Evolutionary conservation across 2,113 vertebrate genomes (phyloP).

Genomic region (Silurus asotus): DNA sequence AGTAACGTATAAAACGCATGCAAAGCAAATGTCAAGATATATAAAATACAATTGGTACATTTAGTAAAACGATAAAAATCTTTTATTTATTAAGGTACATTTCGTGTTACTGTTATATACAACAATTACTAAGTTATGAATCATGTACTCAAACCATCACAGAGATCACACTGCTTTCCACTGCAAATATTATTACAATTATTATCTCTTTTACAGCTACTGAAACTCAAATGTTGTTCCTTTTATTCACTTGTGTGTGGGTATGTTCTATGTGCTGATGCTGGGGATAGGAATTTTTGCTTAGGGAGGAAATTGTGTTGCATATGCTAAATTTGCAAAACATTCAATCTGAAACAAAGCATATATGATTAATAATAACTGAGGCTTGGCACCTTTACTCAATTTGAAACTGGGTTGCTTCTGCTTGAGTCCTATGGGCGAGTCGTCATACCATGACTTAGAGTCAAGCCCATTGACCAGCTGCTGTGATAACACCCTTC

Average conservation of each 20-base stretch:
- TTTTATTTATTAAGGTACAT: too few relatives aligned
- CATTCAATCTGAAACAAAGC: neutral
- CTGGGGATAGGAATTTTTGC: neutral
- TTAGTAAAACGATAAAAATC: neutral
- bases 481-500: constrained; percentile 21
- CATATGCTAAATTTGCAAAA: neutral
- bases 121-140: neutral
- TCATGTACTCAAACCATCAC: neutral
- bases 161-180: too few relatives aligned
- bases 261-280: neutral
- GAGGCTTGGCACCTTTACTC: constrained; percentile 60
- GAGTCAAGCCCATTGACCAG: constrained; percentile 57
- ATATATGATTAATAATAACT: neutral
- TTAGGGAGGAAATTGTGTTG: neutral
- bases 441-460: constrained; percentile 5
- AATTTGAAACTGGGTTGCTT: constrained; percentile 61
- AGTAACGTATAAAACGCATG: neutral
- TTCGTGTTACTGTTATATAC: too few relatives aligned
- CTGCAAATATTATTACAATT: too few relatives aligned
- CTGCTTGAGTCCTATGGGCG: neutral
- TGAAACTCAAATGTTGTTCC: neutral
- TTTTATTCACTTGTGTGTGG: neutral
- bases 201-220: too few relatives aligned
- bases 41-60: neutral
- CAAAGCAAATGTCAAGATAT: neutral